Base-by-base conservation (phyloP, 2,888 invertebrate species). In the Melolontha melolontha region DNA sequence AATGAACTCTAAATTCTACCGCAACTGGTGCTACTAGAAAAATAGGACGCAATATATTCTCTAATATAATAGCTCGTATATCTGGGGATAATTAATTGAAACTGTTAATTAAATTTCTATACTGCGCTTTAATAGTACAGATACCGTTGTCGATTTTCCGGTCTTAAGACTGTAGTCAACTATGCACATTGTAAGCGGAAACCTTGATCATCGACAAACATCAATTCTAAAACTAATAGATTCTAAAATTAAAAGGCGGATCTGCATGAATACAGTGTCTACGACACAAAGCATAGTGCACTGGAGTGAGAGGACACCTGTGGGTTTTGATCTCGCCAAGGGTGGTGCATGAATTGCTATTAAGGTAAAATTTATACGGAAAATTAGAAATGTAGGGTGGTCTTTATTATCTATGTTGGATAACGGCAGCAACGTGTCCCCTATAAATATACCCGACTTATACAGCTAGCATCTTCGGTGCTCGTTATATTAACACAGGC, bases 341-440 rank as follows among this genome's bases (percentile, higher is more conserved):
- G 59, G 59, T 6, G 59, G 59, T 34, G 34, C 39, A 11, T 34
- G 29, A 39, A 47, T 47, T 11, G 59, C 59, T 49, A 62, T 62
- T 62, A 62, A 62, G 47, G 59, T 34, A 49, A 47, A 62, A 62
- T 62, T 62, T 62, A 62, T 62, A 49, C 59, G 47, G 34, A 62
- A 62, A 62, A 62, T 62, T 62, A 62, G 59, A 62, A 62, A 47
- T 47, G 59, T 34, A 10, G 34, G 47, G 47, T 27, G 34, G 47
- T 34, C 49, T 62, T 62, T 62, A 62, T 47, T 62, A 62, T 62
- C 59, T 47, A 62, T 49, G 47, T 62, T 16, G 34, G 59, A 47
- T 62, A 62, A 47, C 59, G 59, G 47, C 27, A 34, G 59, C 59
- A 47, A 62, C 59, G 59, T 62, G 59, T 62, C 47, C 17, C 59